Evolutionary conservation across 2,113 vertebrate genomes (phyloP).

Genomic region (Elephas maximus): DNA sequence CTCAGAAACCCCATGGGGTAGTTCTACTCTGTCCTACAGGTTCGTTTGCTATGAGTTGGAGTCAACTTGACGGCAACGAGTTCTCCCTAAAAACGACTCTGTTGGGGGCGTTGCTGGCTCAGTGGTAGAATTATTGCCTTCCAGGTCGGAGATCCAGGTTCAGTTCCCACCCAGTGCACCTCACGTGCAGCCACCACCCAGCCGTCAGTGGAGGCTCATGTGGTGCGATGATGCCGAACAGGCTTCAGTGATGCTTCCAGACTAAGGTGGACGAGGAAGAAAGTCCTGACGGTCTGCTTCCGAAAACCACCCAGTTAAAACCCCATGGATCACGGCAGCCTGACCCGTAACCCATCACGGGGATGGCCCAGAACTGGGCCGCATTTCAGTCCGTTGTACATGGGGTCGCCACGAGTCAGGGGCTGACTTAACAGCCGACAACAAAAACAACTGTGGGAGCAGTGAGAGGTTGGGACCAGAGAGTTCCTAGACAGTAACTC

Average conservation of each 20-base stretch:
- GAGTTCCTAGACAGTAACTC: background rate
- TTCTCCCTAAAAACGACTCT: background rate
- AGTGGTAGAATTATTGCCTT: background rate
- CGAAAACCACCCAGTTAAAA: background rate
- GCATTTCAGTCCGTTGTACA: too few species aligned
- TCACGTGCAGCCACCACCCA: too few species aligned
- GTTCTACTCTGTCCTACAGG: too few species aligned
- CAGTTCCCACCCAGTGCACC: background rate
- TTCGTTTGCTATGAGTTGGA: too few species aligned
- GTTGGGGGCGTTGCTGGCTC: background rate
- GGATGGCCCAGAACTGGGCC: background rate
- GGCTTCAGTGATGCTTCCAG: background rate
- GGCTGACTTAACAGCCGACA: too few species aligned
- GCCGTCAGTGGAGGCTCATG: background rate
- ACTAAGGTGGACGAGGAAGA: background rate
- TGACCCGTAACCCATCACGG: background rate
- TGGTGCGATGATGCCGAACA: background rate
- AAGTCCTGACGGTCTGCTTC: background rate
- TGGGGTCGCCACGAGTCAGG: background rate
- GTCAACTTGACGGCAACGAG: too few species aligned
- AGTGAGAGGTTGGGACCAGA: background rate
- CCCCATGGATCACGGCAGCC: too few species aligned
- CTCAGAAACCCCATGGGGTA: too few species aligned
- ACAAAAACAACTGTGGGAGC: background rate
- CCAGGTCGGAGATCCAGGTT: background rate